These are phyloP conservation scores for Romanogobio albipinnatus DNA, from an alignment of 2,113 vertebrate species.

Conservation along the genomic window DNA sequence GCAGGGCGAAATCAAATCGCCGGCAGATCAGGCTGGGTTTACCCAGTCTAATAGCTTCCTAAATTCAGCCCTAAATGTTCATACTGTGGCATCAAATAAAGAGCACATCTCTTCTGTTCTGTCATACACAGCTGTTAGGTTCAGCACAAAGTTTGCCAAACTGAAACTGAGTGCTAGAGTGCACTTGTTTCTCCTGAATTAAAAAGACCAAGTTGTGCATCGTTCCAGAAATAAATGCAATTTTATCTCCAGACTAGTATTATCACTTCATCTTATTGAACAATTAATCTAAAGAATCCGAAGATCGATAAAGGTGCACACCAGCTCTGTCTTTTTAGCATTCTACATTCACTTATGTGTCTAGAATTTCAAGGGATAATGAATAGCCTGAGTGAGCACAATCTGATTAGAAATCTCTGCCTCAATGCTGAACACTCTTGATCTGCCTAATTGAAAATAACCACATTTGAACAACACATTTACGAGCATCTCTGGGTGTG, in stretches of 20 bases:
- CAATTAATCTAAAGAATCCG: neutral
- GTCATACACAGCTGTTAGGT: neutral
- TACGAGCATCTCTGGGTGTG: constrained; percentile 23
- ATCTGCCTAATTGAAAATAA: neutral
- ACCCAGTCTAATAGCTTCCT: too few species aligned
- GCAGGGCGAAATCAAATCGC: too few species aligned
- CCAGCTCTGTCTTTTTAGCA: neutral
- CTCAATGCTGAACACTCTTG: neutral
- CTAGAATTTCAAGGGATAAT: neutral
- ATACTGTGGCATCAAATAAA: neutral
- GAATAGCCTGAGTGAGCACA: constrained; percentile 9
- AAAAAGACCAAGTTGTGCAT: neutral
- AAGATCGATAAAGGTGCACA: neutral
- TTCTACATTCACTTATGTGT: neutral
- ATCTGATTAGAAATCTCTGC: neutral
- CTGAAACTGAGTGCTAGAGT: neutral
- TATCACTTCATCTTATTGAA: neutral
- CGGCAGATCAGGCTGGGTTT: too few species aligned
- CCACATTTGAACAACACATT: constrained; percentile 18
- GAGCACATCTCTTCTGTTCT: neutral
- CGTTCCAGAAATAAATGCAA: neutral
- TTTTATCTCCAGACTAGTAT: neutral
- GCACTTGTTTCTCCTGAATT: neutral
- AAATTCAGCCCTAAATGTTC: neutral
- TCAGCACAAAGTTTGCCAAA: neutral